Percentiles rank a stretch among this genome's conserved stretches.
phyloP scores from a whole-genome alignment of 2,797 vertebrate species.

The Erethizon dorsatum region DNA sequence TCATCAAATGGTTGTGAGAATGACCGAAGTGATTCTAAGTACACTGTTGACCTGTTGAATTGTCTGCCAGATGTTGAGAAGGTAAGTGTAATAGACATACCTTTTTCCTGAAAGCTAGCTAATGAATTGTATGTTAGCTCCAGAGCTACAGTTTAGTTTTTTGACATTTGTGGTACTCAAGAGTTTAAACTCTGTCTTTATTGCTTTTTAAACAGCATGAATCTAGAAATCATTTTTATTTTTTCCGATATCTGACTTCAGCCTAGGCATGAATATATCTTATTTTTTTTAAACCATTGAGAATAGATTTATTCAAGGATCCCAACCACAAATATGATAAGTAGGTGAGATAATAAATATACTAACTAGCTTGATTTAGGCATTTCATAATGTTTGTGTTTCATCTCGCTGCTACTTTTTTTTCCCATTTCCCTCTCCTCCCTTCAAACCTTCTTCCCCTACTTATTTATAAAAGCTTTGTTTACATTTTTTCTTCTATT shows the following conservation, averaged over 20 bases:
- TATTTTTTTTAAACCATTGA: too few relatives aligned
- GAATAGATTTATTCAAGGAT: background rate
- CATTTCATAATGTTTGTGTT: background rate
- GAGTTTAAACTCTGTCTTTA: constrained; percentile 32
- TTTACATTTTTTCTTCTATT: background rate
- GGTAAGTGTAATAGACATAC: constrained; percentile 88
- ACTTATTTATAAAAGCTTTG: background rate
- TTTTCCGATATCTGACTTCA: background rate
- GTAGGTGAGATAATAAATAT: background rate
- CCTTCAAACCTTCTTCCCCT: background rate
- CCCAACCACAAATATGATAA: background rate
- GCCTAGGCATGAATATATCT: background rate
- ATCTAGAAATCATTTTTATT: constrained; percentile 30
- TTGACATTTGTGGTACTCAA: constrained; percentile 13
- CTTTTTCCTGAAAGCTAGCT: background rate
- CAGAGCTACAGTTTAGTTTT: background rate
- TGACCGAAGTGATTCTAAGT: constrained; percentile 92
- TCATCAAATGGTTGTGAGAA: constrained; percentile 94
- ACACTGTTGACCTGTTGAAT: constrained; percentile 93
- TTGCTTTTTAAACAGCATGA: constrained; percentile 20
- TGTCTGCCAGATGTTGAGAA: constrained; percentile 96
- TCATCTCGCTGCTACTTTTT: background rate
- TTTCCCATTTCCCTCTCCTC: background rate
- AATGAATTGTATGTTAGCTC: background rate
- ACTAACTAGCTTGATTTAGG: background rate